These are phyloP conservation scores for Pyrrhia umbra DNA, from an alignment of 2,888 invertebrate species.

Conservation along the genomic window DNA sequence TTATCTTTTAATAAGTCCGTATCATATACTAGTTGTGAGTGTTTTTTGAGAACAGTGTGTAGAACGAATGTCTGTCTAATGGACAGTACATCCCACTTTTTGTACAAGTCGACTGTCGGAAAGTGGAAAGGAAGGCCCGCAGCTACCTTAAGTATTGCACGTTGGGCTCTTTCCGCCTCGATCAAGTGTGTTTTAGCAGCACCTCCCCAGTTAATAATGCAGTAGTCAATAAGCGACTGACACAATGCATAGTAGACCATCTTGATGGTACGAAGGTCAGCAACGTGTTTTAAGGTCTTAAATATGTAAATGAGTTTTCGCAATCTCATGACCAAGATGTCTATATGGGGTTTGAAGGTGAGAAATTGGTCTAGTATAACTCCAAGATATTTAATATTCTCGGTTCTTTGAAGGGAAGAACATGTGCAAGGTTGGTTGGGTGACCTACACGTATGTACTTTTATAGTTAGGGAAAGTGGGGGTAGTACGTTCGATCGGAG, in stretches of 20 bases:
- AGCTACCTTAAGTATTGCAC: neutral
- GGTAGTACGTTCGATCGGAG: too few relatives aligned
- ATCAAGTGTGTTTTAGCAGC: neutral
- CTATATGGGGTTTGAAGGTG: neutral
- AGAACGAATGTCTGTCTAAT: neutral
- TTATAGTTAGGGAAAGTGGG: too few relatives aligned
- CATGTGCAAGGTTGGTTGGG: too few relatives aligned
- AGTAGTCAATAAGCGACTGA: neutral
- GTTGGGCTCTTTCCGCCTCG: neutral
- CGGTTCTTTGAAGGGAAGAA: too few relatives aligned
- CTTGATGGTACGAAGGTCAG: neutral
- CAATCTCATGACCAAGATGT: neutral
- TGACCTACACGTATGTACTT: too few relatives aligned
- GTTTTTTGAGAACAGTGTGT: neutral
- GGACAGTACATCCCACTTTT: neutral
- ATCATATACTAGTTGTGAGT: neutral
- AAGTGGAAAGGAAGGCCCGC: neutral
- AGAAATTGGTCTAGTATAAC: neutral
- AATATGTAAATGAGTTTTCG: neutral
- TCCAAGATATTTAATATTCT: too few relatives aligned
- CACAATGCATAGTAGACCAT: too few relatives aligned
- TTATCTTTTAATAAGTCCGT: too few relatives aligned
- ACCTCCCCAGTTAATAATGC: neutral
- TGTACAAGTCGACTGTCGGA: neutral
- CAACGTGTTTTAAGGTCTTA: neutral